Percentiles rank a stretch among this genome's conserved stretches.
These are phyloP conservation scores for Nesidiocoris tenuis DNA, from an alignment of 2,888 invertebrate species.

Conservation along the genomic window DNA sequence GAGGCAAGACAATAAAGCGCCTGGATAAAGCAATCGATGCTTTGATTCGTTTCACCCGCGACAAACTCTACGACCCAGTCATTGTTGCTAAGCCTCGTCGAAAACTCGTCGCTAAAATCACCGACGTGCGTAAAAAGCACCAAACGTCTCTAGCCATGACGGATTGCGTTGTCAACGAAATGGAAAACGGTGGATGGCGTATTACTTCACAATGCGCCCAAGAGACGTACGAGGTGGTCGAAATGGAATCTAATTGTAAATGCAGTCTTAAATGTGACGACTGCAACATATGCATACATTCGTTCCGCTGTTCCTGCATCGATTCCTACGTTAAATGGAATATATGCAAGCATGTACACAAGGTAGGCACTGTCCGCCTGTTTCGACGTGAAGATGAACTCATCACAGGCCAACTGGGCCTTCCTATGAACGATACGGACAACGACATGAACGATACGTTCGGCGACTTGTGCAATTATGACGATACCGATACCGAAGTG, in stretches of 20 bases:
- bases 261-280: conserved; percentile 4
- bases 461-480: neutral
- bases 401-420: neutral
- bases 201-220: neutral
- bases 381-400: neutral
- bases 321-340: conserved; percentile 2
- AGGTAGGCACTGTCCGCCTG: neutral
- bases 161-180: neutral
- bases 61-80: neutral
- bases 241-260: neutral
- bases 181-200: neutral
- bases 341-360: conserved; percentile 9
- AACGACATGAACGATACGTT: neutral
- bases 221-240: neutral
- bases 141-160: neutral
- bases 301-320: neutral
- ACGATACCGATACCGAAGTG: neutral
- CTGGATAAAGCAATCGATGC: conserved; percentile 16
- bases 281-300: conserved; percentile 12
- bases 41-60: conserved; percentile 9
- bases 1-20: conserved; percentile 19
- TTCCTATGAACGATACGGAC: neutral
- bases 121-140: neutral
- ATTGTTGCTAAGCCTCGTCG: neutral
- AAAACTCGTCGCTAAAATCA: neutral